Evolutionary conservation across 1,140 invertebrate genomes (phyloP), one percentile per base, ranked within the genome.

Genomic region (Drosophila prosaltans): DNA sequence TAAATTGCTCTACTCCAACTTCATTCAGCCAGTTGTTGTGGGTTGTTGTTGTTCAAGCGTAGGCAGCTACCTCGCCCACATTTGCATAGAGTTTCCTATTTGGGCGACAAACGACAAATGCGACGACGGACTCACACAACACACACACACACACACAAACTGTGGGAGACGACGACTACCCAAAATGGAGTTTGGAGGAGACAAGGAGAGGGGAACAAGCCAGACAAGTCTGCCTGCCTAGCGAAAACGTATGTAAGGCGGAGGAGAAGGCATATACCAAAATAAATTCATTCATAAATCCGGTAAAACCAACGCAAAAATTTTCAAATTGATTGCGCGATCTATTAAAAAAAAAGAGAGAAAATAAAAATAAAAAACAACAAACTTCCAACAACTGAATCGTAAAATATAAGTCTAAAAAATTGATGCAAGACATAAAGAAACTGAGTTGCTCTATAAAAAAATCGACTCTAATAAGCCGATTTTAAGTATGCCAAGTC

Each of bases 211-310:
- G 48, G 82, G 61, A 77, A 71, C 74, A 70, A 77, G 70, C 68
- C 71, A 90, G 84, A 90, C 84, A 90, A 90, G 84, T 84, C 84
- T 89, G 72, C 77, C 67, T 58, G 51, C 64, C 63, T 71, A 43
- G 59, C 76, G 59, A 74, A 43, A 43, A 64, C 76, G 59, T 65
- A 70, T 77, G 55, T 77, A 36, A 39, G 57, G 32, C 67, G 41
- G 64, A 63, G 54, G 41, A 24, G 61, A 55, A 69, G 78, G 65
- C 71, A 76, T 68, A 81, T 71, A 81, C 81, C 43, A 85, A 89
- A 85, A 84, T 89, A 89, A 90, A 89, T 89, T 89, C 84, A 89
- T 89, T 89, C 84, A 89, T 89, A 89, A 89, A 89, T 89, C 84
- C 84, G 85, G 84, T 89, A 89, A 89, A 89, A 81, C 84, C 84